A percentile compares a stretch with the other conserved stretches of the same genome.
These are phyloP conservation scores for Macquaria ambigua DNA, from an alignment of 2,113 vertebrate species.

Conservation along the genomic window DNA sequence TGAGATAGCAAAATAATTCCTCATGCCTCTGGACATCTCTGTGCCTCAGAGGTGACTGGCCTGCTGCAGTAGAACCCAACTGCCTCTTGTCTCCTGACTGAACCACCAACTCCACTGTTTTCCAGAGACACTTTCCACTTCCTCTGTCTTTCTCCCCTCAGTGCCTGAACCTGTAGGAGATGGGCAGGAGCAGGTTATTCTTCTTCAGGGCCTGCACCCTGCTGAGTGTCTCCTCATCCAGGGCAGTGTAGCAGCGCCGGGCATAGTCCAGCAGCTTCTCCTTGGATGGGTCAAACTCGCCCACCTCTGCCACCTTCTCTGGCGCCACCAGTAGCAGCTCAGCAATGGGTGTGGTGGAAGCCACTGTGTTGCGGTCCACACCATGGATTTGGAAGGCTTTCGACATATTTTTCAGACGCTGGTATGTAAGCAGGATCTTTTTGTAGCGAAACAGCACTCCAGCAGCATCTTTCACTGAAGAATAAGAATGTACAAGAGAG, in stretches of 20 bases:
- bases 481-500: neutral
- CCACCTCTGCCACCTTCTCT: slow-evolving; percentile 91
- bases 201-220: slow-evolving; percentile 93
- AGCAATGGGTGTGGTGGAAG: slow-evolving; percentile 92
- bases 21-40: slow-evolving; percentile 8
- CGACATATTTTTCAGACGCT: slow-evolving; percentile 93
- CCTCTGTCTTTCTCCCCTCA: slow-evolving; percentile 43
- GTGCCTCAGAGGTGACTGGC: neutral
- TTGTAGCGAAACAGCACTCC: slow-evolving; percentile 93
- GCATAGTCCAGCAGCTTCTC: slow-evolving; percentile 93
- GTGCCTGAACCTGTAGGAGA: slow-evolving; percentile 90
- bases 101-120: slow-evolving; percentile 2
- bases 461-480: slow-evolving; percentile 91
- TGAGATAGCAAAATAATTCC: slow-evolving; percentile 17
- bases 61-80: slow-evolving; percentile 26
- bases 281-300: slow-evolving; percentile 92
- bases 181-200: slow-evolving; percentile 92
- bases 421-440: slow-evolving; percentile 92
- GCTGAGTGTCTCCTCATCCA: slow-evolving; percentile 90
- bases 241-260: slow-evolving; percentile 89
- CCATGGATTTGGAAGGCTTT: slow-evolving; percentile 92
- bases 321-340: slow-evolving; percentile 92
- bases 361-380: slow-evolving; percentile 93
- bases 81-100: slow-evolving; percentile 2
- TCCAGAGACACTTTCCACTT: slow-evolving; percentile 8